A percentile compares a stretch with the other conserved stretches of the same genome.
Evolutionary conservation across 2,113 vertebrate genomes (phyloP).

Genomic region (Tragelaphus buxtoni): DNA sequence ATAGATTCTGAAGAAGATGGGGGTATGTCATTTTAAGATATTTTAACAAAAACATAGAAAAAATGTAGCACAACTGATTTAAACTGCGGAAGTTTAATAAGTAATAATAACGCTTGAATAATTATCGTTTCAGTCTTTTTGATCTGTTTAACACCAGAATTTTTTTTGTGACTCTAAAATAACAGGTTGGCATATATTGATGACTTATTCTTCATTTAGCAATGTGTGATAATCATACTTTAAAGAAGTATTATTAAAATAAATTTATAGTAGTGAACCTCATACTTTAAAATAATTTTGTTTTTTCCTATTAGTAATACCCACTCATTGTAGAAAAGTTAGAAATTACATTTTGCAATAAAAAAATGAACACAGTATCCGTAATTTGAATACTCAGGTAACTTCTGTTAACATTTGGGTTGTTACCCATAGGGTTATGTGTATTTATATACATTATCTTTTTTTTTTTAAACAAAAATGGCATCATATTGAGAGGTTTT

Average conservation of each 20-base stretch:
- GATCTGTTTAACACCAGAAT: neutral
- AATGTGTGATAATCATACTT: neutral
- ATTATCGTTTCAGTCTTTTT: neutral
- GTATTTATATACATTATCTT: neutral
- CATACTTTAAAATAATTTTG: conserved; percentile 16
- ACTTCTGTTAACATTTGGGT: neutral
- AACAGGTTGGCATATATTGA: neutral
- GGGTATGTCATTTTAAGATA: conserved; percentile 79
- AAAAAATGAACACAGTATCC: neutral
- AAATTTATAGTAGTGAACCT: neutral
- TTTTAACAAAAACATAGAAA: neutral
- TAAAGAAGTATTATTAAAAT: neutral
- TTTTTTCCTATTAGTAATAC: neutral
- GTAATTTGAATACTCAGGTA: neutral
- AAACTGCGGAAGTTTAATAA: neutral
- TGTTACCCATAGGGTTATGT: neutral
- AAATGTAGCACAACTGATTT: neutral
- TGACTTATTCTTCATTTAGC: conserved; percentile 22
- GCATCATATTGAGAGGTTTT: neutral
- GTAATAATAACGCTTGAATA: neutral
- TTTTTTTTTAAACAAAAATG: conserved; percentile 21
- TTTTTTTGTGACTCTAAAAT: neutral
- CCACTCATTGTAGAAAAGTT: conserved; percentile 8
- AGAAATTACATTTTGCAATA: conserved; percentile 22
- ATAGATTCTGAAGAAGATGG: conserved; percentile 97